Conservation (phyloP, 1,140 invertebrate species). For the Pseudomyrmex sp. region DNA sequence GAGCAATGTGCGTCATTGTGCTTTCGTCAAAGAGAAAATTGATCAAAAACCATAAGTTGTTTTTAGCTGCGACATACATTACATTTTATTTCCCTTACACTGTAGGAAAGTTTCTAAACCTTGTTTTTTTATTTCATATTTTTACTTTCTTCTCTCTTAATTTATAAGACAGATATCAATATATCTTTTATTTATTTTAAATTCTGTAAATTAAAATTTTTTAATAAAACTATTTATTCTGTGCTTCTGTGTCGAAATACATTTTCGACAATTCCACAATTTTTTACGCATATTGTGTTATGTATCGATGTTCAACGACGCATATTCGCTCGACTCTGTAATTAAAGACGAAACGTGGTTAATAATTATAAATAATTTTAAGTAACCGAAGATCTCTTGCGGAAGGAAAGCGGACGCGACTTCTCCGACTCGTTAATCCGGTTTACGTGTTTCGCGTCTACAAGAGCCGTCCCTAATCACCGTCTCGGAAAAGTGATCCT, state of each 20-base stretch:
- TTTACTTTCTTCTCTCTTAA: neutral
- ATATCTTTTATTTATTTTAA: too few relatives aligned
- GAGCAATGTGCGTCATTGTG: neutral
- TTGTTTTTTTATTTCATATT: neutral
- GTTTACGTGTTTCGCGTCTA: conserved; percentile 20
- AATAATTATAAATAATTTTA: neutral
- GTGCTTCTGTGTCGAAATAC: neutral
- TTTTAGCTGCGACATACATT: neutral
- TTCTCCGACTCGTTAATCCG: conserved; percentile 32
- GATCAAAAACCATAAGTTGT: conserved; percentile 8
- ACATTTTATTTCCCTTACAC: neutral
- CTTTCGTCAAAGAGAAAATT: neutral
- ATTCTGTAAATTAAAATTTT: too few relatives aligned
- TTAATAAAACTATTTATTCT: too few relatives aligned
- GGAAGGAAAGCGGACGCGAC: conserved; percentile 21
- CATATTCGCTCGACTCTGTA: neutral
- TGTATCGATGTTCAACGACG: neutral
- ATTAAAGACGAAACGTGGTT: neutral
- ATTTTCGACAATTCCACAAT: neutral
- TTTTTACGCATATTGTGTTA: neutral
- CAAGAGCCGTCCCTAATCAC: conserved; percentile 9
- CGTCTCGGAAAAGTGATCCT: conserved; percentile 5
- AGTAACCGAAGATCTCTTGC: neutral
- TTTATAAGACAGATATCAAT: neutral
- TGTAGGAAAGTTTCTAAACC: neutral